A percentile compares a stretch with the other conserved stretches of the same genome.
Conservation (phyloP, 2,797 vertebrate genomes). For the Thripadectes ignobilis region DNA sequence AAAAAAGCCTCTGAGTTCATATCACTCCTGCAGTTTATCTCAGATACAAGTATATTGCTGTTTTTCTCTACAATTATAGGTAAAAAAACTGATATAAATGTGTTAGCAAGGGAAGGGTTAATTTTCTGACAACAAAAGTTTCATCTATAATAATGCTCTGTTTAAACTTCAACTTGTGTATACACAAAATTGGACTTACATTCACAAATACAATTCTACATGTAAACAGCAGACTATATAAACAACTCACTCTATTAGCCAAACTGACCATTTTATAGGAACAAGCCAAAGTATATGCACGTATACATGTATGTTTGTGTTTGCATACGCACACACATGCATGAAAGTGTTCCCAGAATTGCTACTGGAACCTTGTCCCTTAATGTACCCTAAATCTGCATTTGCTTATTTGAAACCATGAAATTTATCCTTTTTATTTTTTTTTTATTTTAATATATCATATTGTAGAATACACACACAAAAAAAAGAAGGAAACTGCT, state of each 20-base stretch:
- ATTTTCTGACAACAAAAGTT: background rate
- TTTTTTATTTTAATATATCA: background rate
- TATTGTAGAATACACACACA: background rate
- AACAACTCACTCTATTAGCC: background rate
- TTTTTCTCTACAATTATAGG: background rate
- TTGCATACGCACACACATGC: background rate
- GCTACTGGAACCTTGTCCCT: background rate
- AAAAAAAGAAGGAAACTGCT: background rate
- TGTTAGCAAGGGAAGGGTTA: background rate
- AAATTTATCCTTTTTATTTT: background rate
- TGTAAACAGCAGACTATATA: slow-evolving; percentile 9
- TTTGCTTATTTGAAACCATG: background rate
- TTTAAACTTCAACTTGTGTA: slow-evolving; percentile 1
- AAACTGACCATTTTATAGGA: background rate
- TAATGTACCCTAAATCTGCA: background rate
- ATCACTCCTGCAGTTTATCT: background rate
- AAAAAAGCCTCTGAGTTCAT: background rate
- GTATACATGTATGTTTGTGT: background rate
- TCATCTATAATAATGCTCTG: background rate
- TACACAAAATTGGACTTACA: background rate
- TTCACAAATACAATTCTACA: background rate
- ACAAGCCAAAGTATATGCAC: background rate
- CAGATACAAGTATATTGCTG: background rate
- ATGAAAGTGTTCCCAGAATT: background rate
- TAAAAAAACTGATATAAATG: background rate